Base-by-base conservation (phyloP, 2,888 invertebrate genomes). In the Torymus texanus region DNA sequence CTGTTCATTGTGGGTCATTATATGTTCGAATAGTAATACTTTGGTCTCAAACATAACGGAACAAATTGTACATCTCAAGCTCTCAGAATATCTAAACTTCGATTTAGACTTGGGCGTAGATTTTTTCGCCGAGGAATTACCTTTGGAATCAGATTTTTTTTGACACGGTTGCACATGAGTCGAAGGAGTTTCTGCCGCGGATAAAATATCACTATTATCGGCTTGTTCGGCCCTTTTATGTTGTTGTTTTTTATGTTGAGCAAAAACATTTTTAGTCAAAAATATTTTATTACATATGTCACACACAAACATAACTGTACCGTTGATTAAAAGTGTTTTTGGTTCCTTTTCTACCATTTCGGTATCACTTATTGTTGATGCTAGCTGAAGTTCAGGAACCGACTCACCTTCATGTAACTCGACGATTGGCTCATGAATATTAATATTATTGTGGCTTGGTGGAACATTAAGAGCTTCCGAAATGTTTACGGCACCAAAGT, bases 31-130 rank as follows among this genome's bases (percentile, higher is more conserved):
- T 0, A 89, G 73, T 11, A 79, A 79, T 1, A 81, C 80, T 51
- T 82, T 83, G 0, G 84, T 81, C 0, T 83, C 77, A 70, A 86
- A 88, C 1, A 13, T 58, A 18, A 75, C 53, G 3, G 79, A 83
- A 65, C 89, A 89, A 1, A 89, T 83, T 8, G 76, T 85, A 65
- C 89, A 89, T 61, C 41, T 11, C 2, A 78, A 62, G 58, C 75
- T 75, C 12, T 79, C 56, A 0, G 51, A 55, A 16, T 12, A 56
- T 2, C 5, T 61, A 41, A 41, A 58, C 21, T 24, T 67, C 14
- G 41, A 72, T 53, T 66, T 76, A 11, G n/a, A 53, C 55, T 56
- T 75, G 14, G 29, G 29, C 1, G 29, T 29, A 5, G 29, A 16
- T 12, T 72, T 75, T 14, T 21, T 24, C 29, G 56, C 16, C 1